Base-by-base conservation (phyloP, 2,797 vertebrate species). In the Nyctalus aviator region DNA sequence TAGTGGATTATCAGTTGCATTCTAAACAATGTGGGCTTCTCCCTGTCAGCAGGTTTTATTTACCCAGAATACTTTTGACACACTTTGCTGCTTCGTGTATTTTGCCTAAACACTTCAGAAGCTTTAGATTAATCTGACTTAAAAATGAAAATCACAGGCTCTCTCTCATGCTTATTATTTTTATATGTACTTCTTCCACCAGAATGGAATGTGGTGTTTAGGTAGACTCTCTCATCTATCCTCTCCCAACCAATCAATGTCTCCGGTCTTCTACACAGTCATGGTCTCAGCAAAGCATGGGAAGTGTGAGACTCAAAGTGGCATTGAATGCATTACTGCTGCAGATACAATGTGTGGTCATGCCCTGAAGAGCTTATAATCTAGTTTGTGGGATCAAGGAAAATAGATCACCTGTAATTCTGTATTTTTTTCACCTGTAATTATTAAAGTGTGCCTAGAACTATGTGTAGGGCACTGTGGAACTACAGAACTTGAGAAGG, bases 241-340 rank as follows among this genome's bases (percentile, higher is more conserved):
- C 25, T 81, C 77, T 62, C 25, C 55, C n/a, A 41, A 62, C 37
- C 41, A 62, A 62, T 11, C 35, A 44, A 30, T 59, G 15, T 81
- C 27, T 81, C 77, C 55, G 44, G 25, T 81, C 55, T 62, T 41
- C 35, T 30, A 18, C 6, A 44, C 5, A 44, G 35, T n/a, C 37
- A 81, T 3, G 35, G 55, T 25, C 41, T 81, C 77, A 81, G 77
- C 77, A 81, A 81, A 62, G 37, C 37, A 37, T 81, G 37, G 25
- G 59, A 30, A n/a, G 1, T 66, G 46, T 21, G 23, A 76, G 8
- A 23, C 25, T 75, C n/a, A 76, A 76, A 90, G 30, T 62, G 17
- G 27, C 32, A 35, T 66, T 84, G 27, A 88, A 91, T 75, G 84
- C 41, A 90, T 64, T 41, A 53, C 71, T 88, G 4, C 50, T 94